Base-by-base conservation (phyloP, 2,888 invertebrate genomes). In the Idaea dimidiata region DNA sequence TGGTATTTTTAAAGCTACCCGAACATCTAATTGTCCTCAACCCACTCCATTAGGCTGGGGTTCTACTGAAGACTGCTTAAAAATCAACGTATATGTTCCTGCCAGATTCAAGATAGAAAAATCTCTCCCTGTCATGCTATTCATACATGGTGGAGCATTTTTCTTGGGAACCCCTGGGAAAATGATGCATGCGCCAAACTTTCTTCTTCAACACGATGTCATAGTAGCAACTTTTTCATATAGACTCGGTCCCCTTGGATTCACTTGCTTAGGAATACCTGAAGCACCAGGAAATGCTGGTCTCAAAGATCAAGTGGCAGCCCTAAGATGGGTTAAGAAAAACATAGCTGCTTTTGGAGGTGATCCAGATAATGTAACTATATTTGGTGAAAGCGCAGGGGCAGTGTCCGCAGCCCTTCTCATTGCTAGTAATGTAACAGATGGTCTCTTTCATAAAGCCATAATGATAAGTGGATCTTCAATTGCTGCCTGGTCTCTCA, bases 371-470 rank as follows among this genome's bases (percentile, higher is more conserved):
- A 87, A 88, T 72, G 69, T 91, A 0, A 90, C 91, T 0, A 54
- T 90, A 18, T 90, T 91, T 71, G 91, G 91, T 8, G 87, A 89
- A 72, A 91, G 91, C 60, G 90, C 91, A 60, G 91, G 91, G n/a
- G 88, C 78, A 1, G 80, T 80, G 0, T 89, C 89, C 0, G 71
- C 75, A 3, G 83, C 89, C 0, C 63, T 89, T 24, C 67, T 91
- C 8, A 56, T 88, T 62, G 81, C 83, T 4, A 88, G 86, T 72
- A 72, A 85, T 54, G 71, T 75, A 7, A 82, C 88, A 6, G 67
- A 81, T 54, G 89, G 86, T 3, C 74, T 91, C 6, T 89, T 89
- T 67, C 74, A 86, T 16, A 86, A 75, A 77, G 88, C 80, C 6
- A 91, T 91, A 53, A 65, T 88, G 17, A 89, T 89, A 70, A 89